Evolutionary conservation across 2,113 vertebrate genomes (phyloP).

Genomic region (Sprattus sprattus): DNA sequence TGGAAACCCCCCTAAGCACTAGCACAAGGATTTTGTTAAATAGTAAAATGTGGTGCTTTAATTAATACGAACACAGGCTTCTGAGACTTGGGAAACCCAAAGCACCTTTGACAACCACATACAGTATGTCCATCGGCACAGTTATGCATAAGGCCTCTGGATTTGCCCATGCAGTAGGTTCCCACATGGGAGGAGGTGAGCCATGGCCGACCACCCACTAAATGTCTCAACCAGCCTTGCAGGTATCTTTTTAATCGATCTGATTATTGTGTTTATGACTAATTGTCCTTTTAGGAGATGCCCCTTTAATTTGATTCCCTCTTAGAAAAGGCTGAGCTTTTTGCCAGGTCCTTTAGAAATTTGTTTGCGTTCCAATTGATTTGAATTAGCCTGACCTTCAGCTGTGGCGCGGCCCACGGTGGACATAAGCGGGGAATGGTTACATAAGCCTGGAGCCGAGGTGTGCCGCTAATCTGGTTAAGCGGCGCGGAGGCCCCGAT

Average conservation of each 20-base stretch:
- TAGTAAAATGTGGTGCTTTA: no score
- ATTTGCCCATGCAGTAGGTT: not conserved
- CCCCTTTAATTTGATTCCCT: slow-evolving; percentile 31
- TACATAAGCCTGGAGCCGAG: slow-evolving; percentile 1
- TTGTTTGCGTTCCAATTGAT: slow-evolving; percentile 31
- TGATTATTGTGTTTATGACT: slow-evolving; percentile 40
- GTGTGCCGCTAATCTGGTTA: slow-evolving; percentile 26
- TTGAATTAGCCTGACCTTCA: slow-evolving; percentile 49
- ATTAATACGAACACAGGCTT: not conserved
- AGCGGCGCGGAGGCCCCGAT: slow-evolving; percentile 21
- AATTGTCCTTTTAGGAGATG: slow-evolving; percentile 39
- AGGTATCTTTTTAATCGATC: slow-evolving; percentile 35
- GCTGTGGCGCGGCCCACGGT: slow-evolving; percentile 6
- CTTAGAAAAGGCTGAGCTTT: slow-evolving; percentile 26
- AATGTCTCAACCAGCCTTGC: not conserved
- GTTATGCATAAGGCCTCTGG: not conserved
- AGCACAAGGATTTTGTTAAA: no score
- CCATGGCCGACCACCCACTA: not conserved
- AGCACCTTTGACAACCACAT: not conserved
- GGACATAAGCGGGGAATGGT: not conserved
- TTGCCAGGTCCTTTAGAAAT: not conserved
- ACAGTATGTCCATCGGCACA: not conserved
- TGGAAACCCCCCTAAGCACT: no score
- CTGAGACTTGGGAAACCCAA: not conserved
- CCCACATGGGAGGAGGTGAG: not conserved